Percentiles rank a stretch among this genome's conserved stretches.
Conservation (phyloP, 2,113 vertebrate species). For the Scophthalmus maximus region DNA sequence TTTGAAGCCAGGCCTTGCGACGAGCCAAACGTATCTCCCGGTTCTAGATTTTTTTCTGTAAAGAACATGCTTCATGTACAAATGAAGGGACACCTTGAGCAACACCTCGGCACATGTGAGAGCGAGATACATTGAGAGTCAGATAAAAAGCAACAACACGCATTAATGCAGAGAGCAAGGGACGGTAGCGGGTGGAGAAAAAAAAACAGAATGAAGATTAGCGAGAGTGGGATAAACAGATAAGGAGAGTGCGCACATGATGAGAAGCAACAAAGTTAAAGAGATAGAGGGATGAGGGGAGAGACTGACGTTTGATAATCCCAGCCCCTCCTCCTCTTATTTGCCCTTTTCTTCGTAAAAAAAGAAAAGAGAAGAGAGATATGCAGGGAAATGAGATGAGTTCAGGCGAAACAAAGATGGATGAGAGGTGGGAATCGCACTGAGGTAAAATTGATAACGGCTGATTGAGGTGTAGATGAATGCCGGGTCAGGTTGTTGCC, state of each 20-base stretch:
- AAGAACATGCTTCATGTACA: conserved; percentile 31
- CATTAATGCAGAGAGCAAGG: conserved; percentile 44
- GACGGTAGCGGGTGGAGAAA: conserved; percentile 2
- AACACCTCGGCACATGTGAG: conserved; percentile 25
- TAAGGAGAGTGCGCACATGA: conserved; percentile 59
- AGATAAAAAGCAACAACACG: conserved; percentile 72
- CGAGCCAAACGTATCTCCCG: conserved; percentile 6
- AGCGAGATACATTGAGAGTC: conserved; percentile 36
- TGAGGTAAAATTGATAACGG: conserved; percentile 58
- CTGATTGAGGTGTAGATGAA: conserved; percentile 64
- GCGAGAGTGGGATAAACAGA: conserved; percentile 73
- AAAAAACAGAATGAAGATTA: conserved; percentile 56
- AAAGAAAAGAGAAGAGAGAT: conserved; percentile 9
- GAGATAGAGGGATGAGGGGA: conserved; percentile 56
- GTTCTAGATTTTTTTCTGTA: conserved; percentile 12
- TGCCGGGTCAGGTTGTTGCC: conserved; percentile 63
- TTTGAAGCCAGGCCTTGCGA: conserved; percentile 13
- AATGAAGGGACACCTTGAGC: conserved; percentile 51
- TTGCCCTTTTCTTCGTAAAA: conserved; percentile 3
- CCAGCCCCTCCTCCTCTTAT: conserved; percentile 46
- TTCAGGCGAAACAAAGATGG: conserved; percentile 30
- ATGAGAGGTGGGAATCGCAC: conserved; percentile 48
- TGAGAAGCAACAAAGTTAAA: conserved; percentile 63
- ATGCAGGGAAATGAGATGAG: conserved; percentile 17
- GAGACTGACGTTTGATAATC: conserved; percentile 66